These are phyloP conservation scores for Acleris laterana DNA, from an alignment of 2,888 invertebrate genomes.

Conservation along the genomic window DNA sequence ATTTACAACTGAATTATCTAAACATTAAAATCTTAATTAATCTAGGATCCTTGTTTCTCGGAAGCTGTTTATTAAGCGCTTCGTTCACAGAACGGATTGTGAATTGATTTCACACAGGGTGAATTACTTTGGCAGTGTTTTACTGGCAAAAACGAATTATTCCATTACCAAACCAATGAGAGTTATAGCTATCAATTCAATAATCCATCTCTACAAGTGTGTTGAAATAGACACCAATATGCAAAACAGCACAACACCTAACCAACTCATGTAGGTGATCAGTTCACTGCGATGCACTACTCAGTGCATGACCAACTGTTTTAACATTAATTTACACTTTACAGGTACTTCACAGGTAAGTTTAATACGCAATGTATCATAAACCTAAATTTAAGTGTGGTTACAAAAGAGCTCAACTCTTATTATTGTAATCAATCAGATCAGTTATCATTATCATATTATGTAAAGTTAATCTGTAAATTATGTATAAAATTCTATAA, in stretches of 20 bases:
- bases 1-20: constrained; percentile 83
- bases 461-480: constrained; percentile 34
- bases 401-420: constrained; percentile 79
- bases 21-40: constrained; percentile 74
- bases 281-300: constrained; percentile 80
- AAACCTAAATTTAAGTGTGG: constrained; percentile 75
- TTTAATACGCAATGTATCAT: constrained; percentile 75
- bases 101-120: constrained; percentile 76
- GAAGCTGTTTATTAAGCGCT: constrained; percentile 75
- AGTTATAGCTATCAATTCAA: constrained; percentile 66
- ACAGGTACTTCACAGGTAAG: constrained; percentile 83
- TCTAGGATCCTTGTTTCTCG: constrained; percentile 77
- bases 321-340: constrained; percentile 78
- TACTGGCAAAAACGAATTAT: constrained; percentile 70
- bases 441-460: constrained; percentile 53
- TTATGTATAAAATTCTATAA: constrained; percentile 58
- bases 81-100: constrained; percentile 83
- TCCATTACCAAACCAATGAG: constrained; percentile 65
- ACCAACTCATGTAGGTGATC: constrained; percentile 59
- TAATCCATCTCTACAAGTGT: constrained; percentile 66
- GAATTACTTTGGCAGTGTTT: constrained; percentile 82
- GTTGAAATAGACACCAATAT: constrained; percentile 73
- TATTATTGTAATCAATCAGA: constrained; percentile 47
- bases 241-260: constrained; percentile 76
- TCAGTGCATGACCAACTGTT: constrained; percentile 61